phyloP scores from a whole-genome alignment of 2,113 vertebrate species.

The Acanthochromis polyacanthus region DNA sequence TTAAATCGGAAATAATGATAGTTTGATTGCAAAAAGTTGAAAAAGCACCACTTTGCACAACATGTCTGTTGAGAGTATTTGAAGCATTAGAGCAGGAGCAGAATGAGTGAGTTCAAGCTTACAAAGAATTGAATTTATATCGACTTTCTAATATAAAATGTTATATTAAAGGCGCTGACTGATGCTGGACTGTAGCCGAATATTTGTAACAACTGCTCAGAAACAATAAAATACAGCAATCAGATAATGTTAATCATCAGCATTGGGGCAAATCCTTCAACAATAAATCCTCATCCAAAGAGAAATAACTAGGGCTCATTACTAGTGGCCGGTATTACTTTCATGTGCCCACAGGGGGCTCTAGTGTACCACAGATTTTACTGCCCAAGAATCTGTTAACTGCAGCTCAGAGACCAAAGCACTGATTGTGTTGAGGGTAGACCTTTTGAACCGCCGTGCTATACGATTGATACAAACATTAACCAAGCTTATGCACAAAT shows the following conservation, averaged over 20 bases:
- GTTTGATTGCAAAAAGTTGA: neutral
- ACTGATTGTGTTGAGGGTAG: slow-evolving; percentile 69
- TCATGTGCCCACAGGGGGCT: slow-evolving; percentile 91
- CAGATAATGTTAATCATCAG: slow-evolving; percentile 62
- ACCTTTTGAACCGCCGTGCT: slow-evolving; percentile 79
- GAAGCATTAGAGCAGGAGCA: neutral
- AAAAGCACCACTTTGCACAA: slow-evolving; percentile 7
- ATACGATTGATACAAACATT: slow-evolving; percentile 77
- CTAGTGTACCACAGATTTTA: slow-evolving; percentile 90
- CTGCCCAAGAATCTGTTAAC: slow-evolving; percentile 34
- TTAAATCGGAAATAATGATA: neutral
- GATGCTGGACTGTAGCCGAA: slow-evolving; percentile 8
- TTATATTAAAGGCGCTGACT: slow-evolving; percentile 8
- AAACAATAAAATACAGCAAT: slow-evolving; percentile 48
- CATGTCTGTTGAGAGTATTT: neutral
- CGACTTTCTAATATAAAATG: neutral
- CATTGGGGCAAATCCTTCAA: slow-evolving; percentile 55
- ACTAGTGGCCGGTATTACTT: slow-evolving; percentile 60
- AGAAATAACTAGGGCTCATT: slow-evolving; percentile 56
- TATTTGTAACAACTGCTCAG: slow-evolving; percentile 15
- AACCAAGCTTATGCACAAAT: slow-evolving; percentile 71
- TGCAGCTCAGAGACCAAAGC: slow-evolving; percentile 56
- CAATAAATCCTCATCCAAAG: slow-evolving; percentile 63
- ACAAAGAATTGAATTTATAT: slow-evolving; percentile 23
- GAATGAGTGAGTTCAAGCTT: slow-evolving; percentile 6